Evolutionary conservation across 2,888 invertebrate genomes (phyloP).

Genomic region (Cerastis rubricosa): DNA sequence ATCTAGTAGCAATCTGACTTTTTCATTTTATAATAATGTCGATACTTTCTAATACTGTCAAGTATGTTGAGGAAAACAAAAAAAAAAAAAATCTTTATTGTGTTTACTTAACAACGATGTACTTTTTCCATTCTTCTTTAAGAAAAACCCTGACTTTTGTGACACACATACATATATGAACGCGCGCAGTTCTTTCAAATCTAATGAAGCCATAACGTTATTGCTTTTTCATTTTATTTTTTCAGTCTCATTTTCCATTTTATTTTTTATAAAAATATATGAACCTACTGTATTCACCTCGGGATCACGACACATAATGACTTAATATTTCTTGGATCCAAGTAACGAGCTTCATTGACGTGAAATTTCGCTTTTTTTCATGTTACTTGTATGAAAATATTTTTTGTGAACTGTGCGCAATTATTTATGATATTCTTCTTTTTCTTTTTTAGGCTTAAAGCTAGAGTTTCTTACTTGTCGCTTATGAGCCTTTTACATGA

Average conservation of each 20-base stretch:
- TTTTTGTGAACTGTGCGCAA: slow-evolving; percentile 46
- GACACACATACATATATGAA: background rate
- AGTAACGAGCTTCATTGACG: slow-evolving; percentile 60
- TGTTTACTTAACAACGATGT: background rate
- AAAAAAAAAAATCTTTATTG: background rate
- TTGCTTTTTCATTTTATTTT: background rate
- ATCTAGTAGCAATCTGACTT: background rate
- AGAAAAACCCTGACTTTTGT: background rate
- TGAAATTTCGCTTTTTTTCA: slow-evolving; percentile 40
- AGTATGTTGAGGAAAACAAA: background rate
- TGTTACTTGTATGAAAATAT: slow-evolving; percentile 33
- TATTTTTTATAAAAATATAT: slow-evolving; percentile 25
- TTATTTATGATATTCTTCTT: slow-evolving; percentile 15
- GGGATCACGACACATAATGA: slow-evolving; percentile 31
- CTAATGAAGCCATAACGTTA: background rate
- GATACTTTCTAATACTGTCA: background rate
- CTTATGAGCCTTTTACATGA: slow-evolving; percentile 12
- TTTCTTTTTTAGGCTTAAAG: background rate
- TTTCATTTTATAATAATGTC: background rate
- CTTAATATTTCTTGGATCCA: slow-evolving; percentile 62
- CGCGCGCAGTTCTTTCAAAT: background rate
- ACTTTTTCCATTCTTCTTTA: background rate
- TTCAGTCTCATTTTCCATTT: background rate
- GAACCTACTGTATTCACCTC: slow-evolving; percentile 21
- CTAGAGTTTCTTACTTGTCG: background rate